phyloP scores from a whole-genome alignment of 2,113 vertebrate genomes.

The Pampusana beccarii region DNA sequence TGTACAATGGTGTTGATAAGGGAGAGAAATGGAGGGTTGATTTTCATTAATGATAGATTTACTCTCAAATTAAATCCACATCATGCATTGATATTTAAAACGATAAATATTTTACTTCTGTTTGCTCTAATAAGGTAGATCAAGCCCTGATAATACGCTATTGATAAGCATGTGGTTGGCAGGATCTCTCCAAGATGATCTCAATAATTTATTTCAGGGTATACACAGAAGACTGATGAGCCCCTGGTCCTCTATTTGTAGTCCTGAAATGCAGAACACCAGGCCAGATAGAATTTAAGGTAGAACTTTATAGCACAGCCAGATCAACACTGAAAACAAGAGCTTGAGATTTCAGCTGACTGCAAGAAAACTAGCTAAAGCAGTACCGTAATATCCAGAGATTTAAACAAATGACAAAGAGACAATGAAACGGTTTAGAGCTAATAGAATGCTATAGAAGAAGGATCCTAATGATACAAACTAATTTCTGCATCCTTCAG shows the following conservation, averaged over 20 bases:
- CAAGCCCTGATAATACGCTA: neutral
- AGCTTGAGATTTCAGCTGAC: neutral
- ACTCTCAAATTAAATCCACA: neutral
- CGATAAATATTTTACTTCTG: constrained; percentile 6
- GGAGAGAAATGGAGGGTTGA: neutral
- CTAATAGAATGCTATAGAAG: neutral
- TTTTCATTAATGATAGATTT: constrained; percentile 18
- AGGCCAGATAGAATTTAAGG: neutral
- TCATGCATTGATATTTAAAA: neutral
- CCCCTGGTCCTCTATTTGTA: neutral
- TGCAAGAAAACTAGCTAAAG: neutral
- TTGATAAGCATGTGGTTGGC: neutral
- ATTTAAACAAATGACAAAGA: neutral
- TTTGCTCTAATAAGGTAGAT: neutral
- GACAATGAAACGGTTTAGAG: constrained; percentile 40
- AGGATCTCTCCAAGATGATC: neutral
- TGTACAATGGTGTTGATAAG: neutral
- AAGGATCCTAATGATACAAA: neutral
- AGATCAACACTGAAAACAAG: neutral
- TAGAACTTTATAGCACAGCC: neutral
- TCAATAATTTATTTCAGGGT: neutral
- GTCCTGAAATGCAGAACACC: neutral
- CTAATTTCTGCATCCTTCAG: neutral
- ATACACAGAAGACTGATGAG: neutral
- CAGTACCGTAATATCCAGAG: neutral